phyloP scores from a whole-genome alignment of 2,888 invertebrate genomes.

The Ernsta delagoae region DNA sequence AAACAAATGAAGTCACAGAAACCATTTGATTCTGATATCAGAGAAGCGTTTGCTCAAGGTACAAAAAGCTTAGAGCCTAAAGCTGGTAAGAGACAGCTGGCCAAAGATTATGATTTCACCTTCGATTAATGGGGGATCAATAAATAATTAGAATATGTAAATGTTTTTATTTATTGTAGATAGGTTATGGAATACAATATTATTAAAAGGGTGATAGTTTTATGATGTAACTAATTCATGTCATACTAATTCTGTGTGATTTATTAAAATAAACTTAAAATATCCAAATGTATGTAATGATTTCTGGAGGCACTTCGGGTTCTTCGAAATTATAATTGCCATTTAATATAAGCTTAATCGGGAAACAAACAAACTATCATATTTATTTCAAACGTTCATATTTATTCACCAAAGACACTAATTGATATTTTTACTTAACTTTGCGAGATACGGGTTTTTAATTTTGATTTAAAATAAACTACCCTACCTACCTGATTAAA shows the following conservation, averaged over 20 bases:
- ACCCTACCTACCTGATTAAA: not conserved
- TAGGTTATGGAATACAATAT: not conserved
- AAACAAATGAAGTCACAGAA: conserved; percentile 61
- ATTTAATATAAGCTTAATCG: not conserved
- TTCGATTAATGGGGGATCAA: conserved; percentile 55
- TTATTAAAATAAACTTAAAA: conserved; percentile 1
- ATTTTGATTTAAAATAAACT: too few relatives aligned
- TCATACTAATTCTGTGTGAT: not conserved
- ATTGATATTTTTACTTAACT: too few relatives aligned
- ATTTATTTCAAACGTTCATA: too few relatives aligned
- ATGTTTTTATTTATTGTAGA: not conserved
- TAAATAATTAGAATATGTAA: too few relatives aligned
- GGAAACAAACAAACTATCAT: too few relatives aligned
- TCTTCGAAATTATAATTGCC: not conserved
- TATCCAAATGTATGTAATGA: not conserved
- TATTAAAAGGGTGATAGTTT: conserved; percentile 16
- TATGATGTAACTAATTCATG: not conserved
- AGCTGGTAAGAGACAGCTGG: conserved; percentile 59
- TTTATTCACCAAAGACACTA: too few relatives aligned
- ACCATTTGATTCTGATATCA: conserved; percentile 72
- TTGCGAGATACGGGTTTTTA: too few relatives aligned
- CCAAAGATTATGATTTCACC: conserved; percentile 74
- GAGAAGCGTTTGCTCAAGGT: conserved; percentile 76
- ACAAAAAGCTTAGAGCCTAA: conserved; percentile 71
- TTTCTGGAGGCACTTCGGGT: not conserved